Percentiles rank a stretch among this genome's conserved stretches.
Evolutionary conservation across 2,797 vertebrate species (phyloP).

Genomic region (Acomys russatus): DNA sequence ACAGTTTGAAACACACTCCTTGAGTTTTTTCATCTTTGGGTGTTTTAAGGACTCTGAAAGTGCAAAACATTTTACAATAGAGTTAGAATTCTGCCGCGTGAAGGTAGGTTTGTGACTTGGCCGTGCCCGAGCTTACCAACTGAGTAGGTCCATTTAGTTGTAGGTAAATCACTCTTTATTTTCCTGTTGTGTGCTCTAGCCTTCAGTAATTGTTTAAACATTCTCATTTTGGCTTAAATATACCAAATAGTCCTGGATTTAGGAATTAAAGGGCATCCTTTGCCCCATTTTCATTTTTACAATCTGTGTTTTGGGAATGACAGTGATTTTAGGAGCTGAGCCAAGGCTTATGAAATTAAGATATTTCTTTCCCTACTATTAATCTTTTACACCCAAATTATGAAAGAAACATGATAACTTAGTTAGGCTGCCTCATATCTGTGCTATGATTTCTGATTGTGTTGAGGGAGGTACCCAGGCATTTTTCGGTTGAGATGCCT

Average conservation of each 20-base stretch:
- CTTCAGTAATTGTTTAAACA: background rate
- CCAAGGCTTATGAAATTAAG: conserved; percentile 13
- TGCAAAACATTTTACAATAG: background rate
- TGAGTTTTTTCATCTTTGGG: background rate
- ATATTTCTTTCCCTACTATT: background rate
- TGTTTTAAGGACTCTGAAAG: background rate
- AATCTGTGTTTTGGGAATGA: background rate
- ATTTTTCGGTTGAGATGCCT: conserved; percentile 15
- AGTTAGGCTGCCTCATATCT: background rate
- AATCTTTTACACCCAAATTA: background rate
- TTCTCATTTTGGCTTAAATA: background rate
- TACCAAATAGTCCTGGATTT: background rate
- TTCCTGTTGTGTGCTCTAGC: background rate
- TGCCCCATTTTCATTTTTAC: background rate
- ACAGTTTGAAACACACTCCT: background rate
- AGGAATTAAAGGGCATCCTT: background rate
- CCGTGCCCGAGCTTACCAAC: background rate
- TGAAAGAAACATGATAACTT: background rate
- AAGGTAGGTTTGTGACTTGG: background rate
- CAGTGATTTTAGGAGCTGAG: conserved; percentile 31
- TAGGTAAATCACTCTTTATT: background rate
- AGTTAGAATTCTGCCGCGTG: background rate
- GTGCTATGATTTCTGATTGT: background rate
- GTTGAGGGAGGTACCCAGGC: background rate
- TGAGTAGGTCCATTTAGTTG: background rate